A percentile compares a stretch with the other conserved stretches of the same genome.
Evolutionary conservation across 2,888 invertebrate species (phyloP).

Genomic region (Patella ulyssiponensis): DNA sequence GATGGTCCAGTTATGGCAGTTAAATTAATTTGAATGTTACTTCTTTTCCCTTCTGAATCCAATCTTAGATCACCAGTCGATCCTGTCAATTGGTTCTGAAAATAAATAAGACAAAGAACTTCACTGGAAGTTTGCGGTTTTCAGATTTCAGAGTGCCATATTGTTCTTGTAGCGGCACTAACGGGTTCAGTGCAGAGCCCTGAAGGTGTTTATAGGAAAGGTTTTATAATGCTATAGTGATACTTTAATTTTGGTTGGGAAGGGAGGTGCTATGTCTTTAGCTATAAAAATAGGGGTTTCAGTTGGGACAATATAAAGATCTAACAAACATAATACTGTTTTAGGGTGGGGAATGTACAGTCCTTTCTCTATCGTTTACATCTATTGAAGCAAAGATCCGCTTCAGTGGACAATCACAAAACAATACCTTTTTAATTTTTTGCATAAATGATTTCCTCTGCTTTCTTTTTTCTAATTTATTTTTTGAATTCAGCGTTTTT

Average conservation of each 20-base stretch:
- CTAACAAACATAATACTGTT: too few relatives aligned
- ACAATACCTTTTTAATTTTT: constrained; percentile 38
- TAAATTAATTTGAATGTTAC: constrained; percentile 51
- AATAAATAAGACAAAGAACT: too few relatives aligned
- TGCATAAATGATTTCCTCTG: constrained; percentile 31
- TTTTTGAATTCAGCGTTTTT: constrained; percentile 14
- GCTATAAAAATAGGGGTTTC: too few relatives aligned
- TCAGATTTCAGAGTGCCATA: too few relatives aligned
- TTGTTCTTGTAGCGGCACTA: too few relatives aligned
- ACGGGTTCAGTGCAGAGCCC: background rate
- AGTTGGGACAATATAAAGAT: too few relatives aligned
- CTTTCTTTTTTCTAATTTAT: constrained; percentile 29
- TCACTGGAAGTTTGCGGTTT: too few relatives aligned
- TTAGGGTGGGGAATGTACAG: too few relatives aligned
- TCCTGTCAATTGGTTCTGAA: constrained; percentile 44
- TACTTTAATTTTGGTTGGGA: background rate
- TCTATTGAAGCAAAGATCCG: background rate
- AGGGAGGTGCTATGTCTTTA: background rate
- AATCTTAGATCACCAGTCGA: constrained; percentile 54
- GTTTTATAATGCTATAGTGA: background rate
- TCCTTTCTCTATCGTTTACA: too few relatives aligned
- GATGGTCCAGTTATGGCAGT: constrained; percentile 50
- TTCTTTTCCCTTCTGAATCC: constrained; percentile 44
- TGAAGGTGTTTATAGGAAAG: background rate
- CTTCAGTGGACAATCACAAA: background rate